Percentiles rank a stretch among this genome's conserved stretches.
Conservation (phyloP, 2,797 vertebrate species). For the Poecile montanus region DNA sequence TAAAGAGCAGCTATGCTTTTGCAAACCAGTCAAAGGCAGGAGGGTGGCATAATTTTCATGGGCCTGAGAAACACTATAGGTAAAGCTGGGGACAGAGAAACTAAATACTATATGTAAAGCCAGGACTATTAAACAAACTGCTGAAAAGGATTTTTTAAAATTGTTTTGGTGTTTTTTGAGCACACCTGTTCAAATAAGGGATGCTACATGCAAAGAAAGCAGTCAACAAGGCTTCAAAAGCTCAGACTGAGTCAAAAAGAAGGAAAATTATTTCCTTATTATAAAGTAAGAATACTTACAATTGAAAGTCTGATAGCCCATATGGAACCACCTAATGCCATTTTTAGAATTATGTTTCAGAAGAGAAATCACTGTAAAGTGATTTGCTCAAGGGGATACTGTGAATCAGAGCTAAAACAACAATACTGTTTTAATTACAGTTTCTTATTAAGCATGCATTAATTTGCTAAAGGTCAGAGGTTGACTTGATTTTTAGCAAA, state of each 20-base stretch:
- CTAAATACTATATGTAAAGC: background rate
- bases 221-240: background rate
- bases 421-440: background rate
- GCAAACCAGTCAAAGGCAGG: background rate
- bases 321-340: background rate
- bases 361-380: background rate
- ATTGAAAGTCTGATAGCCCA: background rate
- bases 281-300: background rate
- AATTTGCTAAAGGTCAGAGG: constrained; percentile 2
- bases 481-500: constrained; percentile 48
- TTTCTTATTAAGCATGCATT: background rate
- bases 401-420: background rate
- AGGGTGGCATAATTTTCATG: background rate
- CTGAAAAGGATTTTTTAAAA: background rate
- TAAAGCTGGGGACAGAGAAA: background rate
- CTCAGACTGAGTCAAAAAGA: background rate
- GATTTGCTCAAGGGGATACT: background rate
- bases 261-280: background rate
- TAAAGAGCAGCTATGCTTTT: background rate
- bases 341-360: background rate
- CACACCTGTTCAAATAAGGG: background rate
- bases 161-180: background rate
- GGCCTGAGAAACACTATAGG: background rate
- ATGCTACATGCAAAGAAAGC: background rate
- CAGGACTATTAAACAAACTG: background rate